phyloP scores from a whole-genome alignment of 2,113 vertebrate species.

The Plecturocebus donacophilus region DNA sequence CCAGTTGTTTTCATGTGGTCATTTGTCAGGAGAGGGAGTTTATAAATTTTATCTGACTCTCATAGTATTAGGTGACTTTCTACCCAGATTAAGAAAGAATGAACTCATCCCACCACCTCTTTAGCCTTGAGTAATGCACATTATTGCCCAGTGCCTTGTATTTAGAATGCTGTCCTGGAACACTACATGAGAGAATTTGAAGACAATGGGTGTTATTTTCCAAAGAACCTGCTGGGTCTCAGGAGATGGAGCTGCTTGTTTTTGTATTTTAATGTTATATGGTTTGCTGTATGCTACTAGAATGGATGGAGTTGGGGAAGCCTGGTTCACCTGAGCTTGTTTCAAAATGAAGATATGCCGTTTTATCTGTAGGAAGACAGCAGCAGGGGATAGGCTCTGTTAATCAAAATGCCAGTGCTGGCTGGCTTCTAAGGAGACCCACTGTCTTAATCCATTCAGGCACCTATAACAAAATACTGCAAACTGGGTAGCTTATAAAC shows the following conservation, averaged over 20 bases:
- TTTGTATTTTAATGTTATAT: background rate
- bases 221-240: background rate
- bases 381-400: background rate
- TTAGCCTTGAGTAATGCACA: background rate
- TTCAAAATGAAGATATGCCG: background rate
- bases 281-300: background rate
- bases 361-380: background rate
- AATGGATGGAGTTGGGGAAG: background rate
- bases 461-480: background rate
- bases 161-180: background rate
- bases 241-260: background rate
- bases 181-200: background rate
- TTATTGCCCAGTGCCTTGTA: background rate
- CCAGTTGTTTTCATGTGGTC: background rate
- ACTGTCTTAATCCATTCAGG: background rate
- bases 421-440: background rate
- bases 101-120: background rate
- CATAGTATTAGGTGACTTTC: background rate
- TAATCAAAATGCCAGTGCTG: no score
- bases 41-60: background rate
- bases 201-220: background rate
- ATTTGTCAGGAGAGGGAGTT: background rate
- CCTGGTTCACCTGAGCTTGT: background rate
- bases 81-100: background rate
- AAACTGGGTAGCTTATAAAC: background rate